Conservation (phyloP, 1,140 invertebrate genomes). For the Cydia splendana region DNA sequence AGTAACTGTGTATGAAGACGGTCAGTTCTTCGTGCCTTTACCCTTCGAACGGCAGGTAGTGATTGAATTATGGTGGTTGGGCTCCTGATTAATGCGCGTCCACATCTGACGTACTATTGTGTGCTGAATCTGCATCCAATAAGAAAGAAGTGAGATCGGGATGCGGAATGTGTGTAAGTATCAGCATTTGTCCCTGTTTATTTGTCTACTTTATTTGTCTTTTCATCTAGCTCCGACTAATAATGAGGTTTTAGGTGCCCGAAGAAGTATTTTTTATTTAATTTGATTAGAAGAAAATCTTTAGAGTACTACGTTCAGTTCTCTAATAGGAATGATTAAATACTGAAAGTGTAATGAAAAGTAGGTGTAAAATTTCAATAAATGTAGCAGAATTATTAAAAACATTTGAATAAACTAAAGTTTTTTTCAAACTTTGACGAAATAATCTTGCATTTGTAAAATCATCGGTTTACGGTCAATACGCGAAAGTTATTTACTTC, state of each 20-base stretch:
- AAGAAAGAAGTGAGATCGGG: constrained; percentile 53
- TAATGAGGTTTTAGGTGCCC: not conserved
- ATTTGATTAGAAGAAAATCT: too few relatives aligned
- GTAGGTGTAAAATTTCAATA: too few relatives aligned
- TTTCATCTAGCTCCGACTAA: constrained; percentile 5
- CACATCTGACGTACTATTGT: constrained; percentile 73
- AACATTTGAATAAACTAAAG: too few relatives aligned
- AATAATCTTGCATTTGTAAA: not conserved
- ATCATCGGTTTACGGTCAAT: not conserved
- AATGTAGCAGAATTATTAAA: too few relatives aligned
- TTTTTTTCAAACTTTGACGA: too few relatives aligned
- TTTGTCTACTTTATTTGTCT: constrained; percentile 19
- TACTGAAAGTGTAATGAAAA: too few relatives aligned
- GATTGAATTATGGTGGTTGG: constrained; percentile 77
- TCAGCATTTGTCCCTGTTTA: constrained; percentile 53
- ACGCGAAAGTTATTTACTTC: not conserved
- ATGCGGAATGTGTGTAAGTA: constrained; percentile 51
- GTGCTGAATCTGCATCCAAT: constrained; percentile 71
- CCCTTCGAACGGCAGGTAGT: constrained; percentile 37
- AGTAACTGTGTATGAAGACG: not conserved
- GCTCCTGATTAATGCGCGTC: constrained; percentile 76
- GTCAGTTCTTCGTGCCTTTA: not conserved
- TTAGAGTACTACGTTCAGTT: too few relatives aligned
- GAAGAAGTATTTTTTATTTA: too few relatives aligned
- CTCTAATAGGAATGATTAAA: too few relatives aligned